Conservation (phyloP, 1,140 invertebrate species). For the Drosophila auraria region DNA sequence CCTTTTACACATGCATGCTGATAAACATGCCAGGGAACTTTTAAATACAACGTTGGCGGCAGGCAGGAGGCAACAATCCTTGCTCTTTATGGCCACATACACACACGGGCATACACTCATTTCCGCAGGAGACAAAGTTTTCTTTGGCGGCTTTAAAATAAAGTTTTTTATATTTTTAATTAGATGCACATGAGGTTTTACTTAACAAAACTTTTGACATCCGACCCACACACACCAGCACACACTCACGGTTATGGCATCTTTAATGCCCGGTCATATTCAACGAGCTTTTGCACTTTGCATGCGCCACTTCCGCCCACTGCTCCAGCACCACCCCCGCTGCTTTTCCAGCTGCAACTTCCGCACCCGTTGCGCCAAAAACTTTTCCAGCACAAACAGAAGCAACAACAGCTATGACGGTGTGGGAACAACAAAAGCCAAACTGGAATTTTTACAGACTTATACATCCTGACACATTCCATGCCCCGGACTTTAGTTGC, state of each 20-base stretch:
- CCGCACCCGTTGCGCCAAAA: slow-evolving; percentile 74
- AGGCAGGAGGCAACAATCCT: slow-evolving; percentile 55
- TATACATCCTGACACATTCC: slow-evolving; percentile 71
- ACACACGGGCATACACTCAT: slow-evolving; percentile 23
- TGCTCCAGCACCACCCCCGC: not conserved
- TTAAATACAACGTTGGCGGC: slow-evolving; percentile 52
- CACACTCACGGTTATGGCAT: slow-evolving; percentile 68
- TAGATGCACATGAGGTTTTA: slow-evolving; percentile 83
- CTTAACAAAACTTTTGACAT: slow-evolving; percentile 76
- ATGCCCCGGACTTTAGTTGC: slow-evolving; percentile 28
- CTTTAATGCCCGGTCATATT: slow-evolving; percentile 68
- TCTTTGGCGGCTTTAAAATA: slow-evolving; percentile 81
- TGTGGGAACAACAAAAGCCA: slow-evolving; percentile 49
- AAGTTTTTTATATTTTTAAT: slow-evolving; percentile 84
- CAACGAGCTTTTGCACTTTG: slow-evolving; percentile 63
- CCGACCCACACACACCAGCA: slow-evolving; percentile 29
- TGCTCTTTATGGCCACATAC: slow-evolving; percentile 41
- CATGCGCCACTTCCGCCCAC: slow-evolving; percentile 29
- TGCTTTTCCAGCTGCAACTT: slow-evolving; percentile 57
- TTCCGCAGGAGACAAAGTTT: slow-evolving; percentile 78
- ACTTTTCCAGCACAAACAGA: slow-evolving; percentile 50
- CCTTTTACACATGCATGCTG: slow-evolving; percentile 61
- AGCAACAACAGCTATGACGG: not conserved
- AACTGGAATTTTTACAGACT: slow-evolving; percentile 69
- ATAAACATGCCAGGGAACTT: slow-evolving; percentile 78